Percentiles rank a stretch among this genome's conserved stretches.
phyloP scores from a whole-genome alignment of 1,140 invertebrate species.

The Nephila pilipes region DNA sequence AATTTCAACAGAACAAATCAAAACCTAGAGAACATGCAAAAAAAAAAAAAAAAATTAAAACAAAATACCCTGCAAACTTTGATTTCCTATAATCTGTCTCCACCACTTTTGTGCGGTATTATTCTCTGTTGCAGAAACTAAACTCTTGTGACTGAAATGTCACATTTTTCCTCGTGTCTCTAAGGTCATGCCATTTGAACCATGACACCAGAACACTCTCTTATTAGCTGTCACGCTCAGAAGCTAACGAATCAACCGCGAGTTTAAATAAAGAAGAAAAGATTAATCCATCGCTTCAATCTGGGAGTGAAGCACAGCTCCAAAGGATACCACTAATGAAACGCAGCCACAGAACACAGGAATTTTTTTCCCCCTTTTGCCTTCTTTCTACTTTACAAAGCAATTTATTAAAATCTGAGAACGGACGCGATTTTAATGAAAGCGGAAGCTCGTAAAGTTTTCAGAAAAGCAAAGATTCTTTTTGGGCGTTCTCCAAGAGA shows the following conservation, averaged over 20 bases:
- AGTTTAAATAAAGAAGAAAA: background rate
- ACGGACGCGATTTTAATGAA: conserved; percentile 34
- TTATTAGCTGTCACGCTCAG: background rate
- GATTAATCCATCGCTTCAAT: background rate
- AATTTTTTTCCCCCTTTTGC: background rate
- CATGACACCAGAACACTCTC: background rate
- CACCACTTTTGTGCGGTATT: too few species aligned
- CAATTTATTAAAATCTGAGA: conserved; percentile 26
- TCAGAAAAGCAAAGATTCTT: background rate
- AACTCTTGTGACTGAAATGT: too few species aligned
- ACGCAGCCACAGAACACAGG: background rate
- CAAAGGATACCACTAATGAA: conserved; percentile 13
- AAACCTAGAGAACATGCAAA: too few species aligned
- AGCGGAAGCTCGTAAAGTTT: conserved; percentile 25
- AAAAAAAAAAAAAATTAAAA: too few species aligned
- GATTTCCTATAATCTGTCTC: too few species aligned
- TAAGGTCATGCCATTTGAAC: background rate
- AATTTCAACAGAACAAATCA: too few species aligned
- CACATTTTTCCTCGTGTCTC: background rate
- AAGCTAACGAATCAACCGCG: background rate
- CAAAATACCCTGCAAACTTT: too few species aligned
- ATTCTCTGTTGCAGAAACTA: too few species aligned
- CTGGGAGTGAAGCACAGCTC: background rate
- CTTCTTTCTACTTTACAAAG: conserved; percentile 35
- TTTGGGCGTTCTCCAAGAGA: background rate